These are phyloP conservation scores for Montipora capricornis DNA, from an alignment of 64 coral and sea anemone species.

Conservation along the genomic window DNA sequence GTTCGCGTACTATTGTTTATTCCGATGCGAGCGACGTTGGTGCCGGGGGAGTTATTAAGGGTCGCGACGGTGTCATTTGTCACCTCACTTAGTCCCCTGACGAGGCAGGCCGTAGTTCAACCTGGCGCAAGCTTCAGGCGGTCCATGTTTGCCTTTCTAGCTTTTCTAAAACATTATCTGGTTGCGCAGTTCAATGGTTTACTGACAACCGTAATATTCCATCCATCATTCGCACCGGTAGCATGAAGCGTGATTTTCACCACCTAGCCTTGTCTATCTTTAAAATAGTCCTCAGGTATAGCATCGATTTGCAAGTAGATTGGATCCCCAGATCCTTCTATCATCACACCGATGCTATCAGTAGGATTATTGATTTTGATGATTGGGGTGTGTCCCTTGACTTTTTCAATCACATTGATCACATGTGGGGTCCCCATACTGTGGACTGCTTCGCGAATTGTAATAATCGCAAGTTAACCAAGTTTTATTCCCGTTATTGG, in stretches of 20 bases:
- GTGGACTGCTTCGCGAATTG: conserved; percentile 17
- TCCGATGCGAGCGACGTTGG: conserved; percentile 20
- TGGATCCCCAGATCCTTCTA: not conserved
- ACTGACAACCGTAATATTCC: not conserved
- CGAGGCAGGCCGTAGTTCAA: conserved; percentile 5
- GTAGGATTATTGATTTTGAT: conserved; percentile 6
- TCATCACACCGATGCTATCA: not conserved
- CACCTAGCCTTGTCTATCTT: too few species aligned
- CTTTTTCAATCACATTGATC: not conserved
- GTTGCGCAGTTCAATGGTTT: not conserved
- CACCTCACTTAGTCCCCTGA: not conserved
- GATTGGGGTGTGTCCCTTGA: not conserved
- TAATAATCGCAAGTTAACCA: too few species aligned
- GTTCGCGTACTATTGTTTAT: not conserved
- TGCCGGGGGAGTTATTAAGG: conserved; percentile 4
- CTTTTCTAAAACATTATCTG: not conserved
- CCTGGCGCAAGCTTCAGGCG: conserved; percentile 9
- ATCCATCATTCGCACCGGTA: too few species aligned
- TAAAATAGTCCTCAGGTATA: too few species aligned
- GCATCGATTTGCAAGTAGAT: too few species aligned
- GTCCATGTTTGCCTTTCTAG: conserved; percentile 7
- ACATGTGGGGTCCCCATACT: conserved; percentile 13
- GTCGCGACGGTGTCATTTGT: conserved; percentile 21
- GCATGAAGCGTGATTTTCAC: too few species aligned
- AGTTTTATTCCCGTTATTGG: too few species aligned